A percentile compares a stretch with the other conserved stretches of the same genome.
Evolutionary conservation across 2,113 vertebrate genomes (phyloP).

Genomic region (Oenanthe oenanthe): DNA sequence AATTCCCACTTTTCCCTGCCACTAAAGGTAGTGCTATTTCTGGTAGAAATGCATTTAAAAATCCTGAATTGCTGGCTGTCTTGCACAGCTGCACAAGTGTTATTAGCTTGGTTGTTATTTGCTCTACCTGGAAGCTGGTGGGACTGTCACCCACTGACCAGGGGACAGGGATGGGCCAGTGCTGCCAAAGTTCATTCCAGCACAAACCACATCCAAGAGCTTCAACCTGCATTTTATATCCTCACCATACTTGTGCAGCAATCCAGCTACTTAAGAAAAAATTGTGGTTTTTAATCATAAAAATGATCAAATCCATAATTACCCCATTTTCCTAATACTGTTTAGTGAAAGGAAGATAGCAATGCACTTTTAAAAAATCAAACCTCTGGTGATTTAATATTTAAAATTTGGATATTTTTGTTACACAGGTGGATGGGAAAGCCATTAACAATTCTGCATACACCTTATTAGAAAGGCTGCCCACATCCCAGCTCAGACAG

Average conservation of each 20-base stretch:
- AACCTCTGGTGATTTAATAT: background rate
- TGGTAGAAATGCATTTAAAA: background rate
- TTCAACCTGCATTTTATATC: background rate
- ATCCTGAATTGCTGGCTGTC: background rate
- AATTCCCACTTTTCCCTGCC: background rate
- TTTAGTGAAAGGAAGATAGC: background rate
- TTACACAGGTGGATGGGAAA: background rate
- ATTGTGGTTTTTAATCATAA: rapidly evolving
- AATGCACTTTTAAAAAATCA: background rate
- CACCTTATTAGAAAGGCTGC: slow-evolving; percentile 51
- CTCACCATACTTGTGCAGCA: background rate
- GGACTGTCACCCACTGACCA: background rate
- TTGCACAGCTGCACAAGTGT: background rate
- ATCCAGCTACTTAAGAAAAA: background rate
- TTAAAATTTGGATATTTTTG: background rate
- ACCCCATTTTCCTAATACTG: background rate
- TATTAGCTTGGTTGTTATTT: background rate
- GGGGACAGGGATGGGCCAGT: background rate
- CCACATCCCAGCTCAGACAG: slow-evolving; percentile 58
- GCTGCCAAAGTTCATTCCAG: background rate
- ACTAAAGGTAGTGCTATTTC: background rate
- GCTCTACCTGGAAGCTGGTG: background rate
- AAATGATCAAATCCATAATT: background rate
- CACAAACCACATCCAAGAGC: background rate
- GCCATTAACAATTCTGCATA: slow-evolving; percentile 16